Base-by-base conservation (phyloP, 2,113 vertebrate genomes). In the Chloebia gouldiae region DNA sequence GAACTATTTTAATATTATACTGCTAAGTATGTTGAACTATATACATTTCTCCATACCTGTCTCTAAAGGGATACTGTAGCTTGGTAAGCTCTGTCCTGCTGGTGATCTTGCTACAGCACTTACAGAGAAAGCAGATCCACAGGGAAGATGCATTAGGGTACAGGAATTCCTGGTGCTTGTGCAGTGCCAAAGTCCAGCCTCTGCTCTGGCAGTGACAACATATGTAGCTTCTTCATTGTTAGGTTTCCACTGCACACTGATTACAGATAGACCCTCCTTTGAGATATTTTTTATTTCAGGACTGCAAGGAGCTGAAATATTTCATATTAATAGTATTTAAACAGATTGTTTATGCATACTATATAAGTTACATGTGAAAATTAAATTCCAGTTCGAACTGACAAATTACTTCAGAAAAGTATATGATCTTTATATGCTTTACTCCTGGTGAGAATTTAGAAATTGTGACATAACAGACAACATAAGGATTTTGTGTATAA, bases 261-360 rank as follows among this genome's bases (percentile, higher is more conserved):
- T 93, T 9, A 44, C 90, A 65, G 98, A 98, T 59, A 60, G 89
- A 66, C 81, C 80, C 44, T 96, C 97, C 95, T 98, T 98, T 5
- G 98, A 98, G 69, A 99, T 93, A 45, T 96, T 98, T 95, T 97
- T 97, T 92, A 99, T 98, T 97, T 99, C 98, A 81, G 99, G 99
- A 81, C 98, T 96, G 90, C 99, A 99, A 20, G 99, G 99, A 96
- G 98, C 99, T 99, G 97, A 79, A 95, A 96, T 40, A 86, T 85
- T 88, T 92, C 10, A 89, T 39, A 87, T 82, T 82, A n/a, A 50
- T 19, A 35, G 60, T 35, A 87, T 77, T 90, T 82, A 39, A 89
- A 78, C 24, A 64, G 16, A 37, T 45, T 72, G 49, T 57, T 90
- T 76, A 73, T 35, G 25, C 15, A 40, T 59, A 59, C 10, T 33